Evolutionary conservation across 1,140 invertebrate genomes (phyloP).

Genomic region (Leucophenga varia): DNA sequence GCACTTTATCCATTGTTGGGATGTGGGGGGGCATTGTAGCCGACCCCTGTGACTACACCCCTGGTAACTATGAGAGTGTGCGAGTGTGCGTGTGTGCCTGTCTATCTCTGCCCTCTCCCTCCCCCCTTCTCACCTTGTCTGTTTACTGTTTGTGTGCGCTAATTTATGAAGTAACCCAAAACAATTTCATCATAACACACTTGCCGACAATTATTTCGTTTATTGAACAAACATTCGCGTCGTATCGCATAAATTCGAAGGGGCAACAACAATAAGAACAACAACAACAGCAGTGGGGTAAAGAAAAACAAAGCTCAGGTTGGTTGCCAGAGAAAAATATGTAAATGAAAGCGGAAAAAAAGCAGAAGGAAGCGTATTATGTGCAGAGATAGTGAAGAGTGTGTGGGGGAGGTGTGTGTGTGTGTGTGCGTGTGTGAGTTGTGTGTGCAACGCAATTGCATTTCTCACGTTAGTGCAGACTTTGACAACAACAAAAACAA

Average conservation of each 20-base stretch:
- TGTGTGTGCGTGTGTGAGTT: slow-evolving; percentile 3
- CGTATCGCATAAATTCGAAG: slow-evolving; percentile 44
- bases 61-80: no score
- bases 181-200: slow-evolving; percentile 53
- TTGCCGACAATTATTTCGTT: slow-evolving; percentile 52
- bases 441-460: slow-evolving; percentile 39
- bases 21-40: no score
- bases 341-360: slow-evolving; percentile 29
- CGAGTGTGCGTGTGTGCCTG: no score
- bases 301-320: slow-evolving; percentile 31
- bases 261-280: no score
- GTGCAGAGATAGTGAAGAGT: slow-evolving; percentile 17
- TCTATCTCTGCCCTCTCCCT: no score
- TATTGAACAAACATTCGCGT: slow-evolving; percentile 51
- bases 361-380: slow-evolving; percentile 20
- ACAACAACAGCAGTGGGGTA: slow-evolving; percentile 33
- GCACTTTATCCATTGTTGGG: no score
- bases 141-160: slow-evolving; percentile 30
- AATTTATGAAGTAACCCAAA: slow-evolving; percentile 54
- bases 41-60: no score
- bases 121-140: no score
- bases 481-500: slow-evolving; percentile 26
- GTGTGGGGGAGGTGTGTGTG: slow-evolving; percentile 9
- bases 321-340: slow-evolving; percentile 42
- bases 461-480: slow-evolving; percentile 28